Evolutionary conservation across 2,888 invertebrate species (phyloP).

Genomic region (Ephialtes manifestator): DNA sequence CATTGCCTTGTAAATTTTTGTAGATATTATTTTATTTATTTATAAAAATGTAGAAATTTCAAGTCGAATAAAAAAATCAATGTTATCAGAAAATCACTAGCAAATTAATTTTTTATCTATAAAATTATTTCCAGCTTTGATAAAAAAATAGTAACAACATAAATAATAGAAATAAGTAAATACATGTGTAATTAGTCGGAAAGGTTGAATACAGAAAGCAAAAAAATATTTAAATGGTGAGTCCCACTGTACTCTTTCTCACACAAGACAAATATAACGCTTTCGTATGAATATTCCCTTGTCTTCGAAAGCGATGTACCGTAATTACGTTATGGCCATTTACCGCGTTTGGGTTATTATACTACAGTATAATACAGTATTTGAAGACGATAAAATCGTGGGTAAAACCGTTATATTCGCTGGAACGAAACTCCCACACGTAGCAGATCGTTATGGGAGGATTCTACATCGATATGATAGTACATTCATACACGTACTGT

Average conservation of each 20-base stretch:
- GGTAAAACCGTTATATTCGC: slow-evolving; percentile 64
- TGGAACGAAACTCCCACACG: slow-evolving; percentile 61
- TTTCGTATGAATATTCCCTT: slow-evolving; percentile 41
- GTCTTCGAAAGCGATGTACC: slow-evolving; percentile 42
- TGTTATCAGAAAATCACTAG: not conserved
- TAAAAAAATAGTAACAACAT: not conserved
- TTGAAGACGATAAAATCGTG: slow-evolving; percentile 57
- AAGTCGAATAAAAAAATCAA: not conserved
- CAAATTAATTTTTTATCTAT: no score
- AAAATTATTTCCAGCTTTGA: not conserved
- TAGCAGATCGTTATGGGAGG: slow-evolving; percentile 43
- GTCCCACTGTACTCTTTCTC: slow-evolving; percentile 51
- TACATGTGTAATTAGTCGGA: not conserved
- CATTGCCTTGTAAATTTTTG: no score
- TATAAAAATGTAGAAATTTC: no score
- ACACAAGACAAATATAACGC: slow-evolving; percentile 42
- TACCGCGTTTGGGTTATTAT: slow-evolving; percentile 39
- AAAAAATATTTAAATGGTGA: slow-evolving; percentile 3
- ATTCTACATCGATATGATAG: slow-evolving; percentile 57
- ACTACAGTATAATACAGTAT: slow-evolving; percentile 4
- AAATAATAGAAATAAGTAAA: not conserved
- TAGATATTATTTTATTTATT: not conserved
- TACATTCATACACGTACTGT: not conserved
- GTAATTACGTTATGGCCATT: slow-evolving; percentile 61
- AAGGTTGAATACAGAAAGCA: slow-evolving; percentile 1